phyloP scores from a whole-genome alignment of 2,888 invertebrate genomes.

The Sinopyrophorus schimmeli region DNA sequence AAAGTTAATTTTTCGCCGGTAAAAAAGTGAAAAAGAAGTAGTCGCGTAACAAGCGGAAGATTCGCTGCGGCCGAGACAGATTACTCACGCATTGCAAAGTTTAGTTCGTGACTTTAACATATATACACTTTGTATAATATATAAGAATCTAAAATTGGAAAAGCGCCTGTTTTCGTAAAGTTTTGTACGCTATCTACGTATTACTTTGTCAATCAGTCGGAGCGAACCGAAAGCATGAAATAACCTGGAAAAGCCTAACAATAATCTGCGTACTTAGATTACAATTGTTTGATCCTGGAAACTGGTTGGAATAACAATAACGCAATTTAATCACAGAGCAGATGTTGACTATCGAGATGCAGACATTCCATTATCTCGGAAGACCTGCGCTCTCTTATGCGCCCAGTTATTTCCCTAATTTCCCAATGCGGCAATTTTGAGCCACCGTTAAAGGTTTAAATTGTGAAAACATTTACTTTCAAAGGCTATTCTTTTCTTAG shows the following conservation, averaged over 20 bases:
- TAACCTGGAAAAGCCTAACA: slow-evolving; percentile 25
- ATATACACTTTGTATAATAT: too few relatives aligned
- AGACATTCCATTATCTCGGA: slow-evolving; percentile 40
- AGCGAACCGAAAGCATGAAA: slow-evolving; percentile 20
- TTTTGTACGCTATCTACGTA: too few relatives aligned
- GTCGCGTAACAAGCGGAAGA: slow-evolving; percentile 36
- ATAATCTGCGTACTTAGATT: slow-evolving; percentile 33
- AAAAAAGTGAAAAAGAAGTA: slow-evolving; percentile 32
- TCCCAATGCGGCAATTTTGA: slow-evolving; percentile 31
- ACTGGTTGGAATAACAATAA: slow-evolving; percentile 35
- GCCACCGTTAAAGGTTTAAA: slow-evolving; percentile 23
- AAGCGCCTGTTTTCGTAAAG: too few relatives aligned
- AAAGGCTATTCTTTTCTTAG: too few relatives aligned
- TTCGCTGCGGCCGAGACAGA: slow-evolving; percentile 34
- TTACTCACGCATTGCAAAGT: slow-evolving; percentile 35
- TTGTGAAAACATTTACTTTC: slow-evolving; percentile 22
- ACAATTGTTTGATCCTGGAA: slow-evolving; percentile 35
- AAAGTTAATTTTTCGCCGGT: slow-evolving; percentile 41
- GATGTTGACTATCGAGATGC: slow-evolving; percentile 39
- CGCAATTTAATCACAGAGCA: slow-evolving; percentile 36
- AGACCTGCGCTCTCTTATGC: slow-evolving; percentile 26
- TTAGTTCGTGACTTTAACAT: too few relatives aligned
- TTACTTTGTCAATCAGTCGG: slow-evolving; percentile 26
- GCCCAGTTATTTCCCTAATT: slow-evolving; percentile 30
- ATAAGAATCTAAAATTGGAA: too few relatives aligned